Conservation (phyloP, 2,888 invertebrate species). For the Drosophila tripunctata region DNA sequence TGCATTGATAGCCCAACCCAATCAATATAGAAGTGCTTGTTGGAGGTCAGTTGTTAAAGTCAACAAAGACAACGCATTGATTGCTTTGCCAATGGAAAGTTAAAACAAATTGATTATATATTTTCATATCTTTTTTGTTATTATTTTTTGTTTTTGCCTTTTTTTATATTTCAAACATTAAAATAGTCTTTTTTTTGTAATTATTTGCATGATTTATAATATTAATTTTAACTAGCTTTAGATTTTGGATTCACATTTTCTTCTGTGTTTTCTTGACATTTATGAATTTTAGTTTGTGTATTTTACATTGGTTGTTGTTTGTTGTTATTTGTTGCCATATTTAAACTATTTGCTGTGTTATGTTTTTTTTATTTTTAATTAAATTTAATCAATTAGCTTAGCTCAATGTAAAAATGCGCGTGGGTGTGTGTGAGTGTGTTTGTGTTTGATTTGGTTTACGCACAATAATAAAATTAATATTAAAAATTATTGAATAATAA, state of each 20-base stretch:
- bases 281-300: constrained; percentile 65
- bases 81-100: constrained; percentile 48
- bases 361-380: constrained; percentile 41
- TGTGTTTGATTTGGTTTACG: constrained; percentile 42
- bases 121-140: constrained; percentile 27
- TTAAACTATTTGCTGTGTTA: constrained; percentile 44
- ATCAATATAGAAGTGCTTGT: constrained; percentile 77
- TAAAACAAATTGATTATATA: constrained; percentile 53
- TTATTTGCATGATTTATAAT: constrained; percentile 68
- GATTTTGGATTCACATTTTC: constrained; percentile 61
- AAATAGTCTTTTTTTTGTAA: constrained; percentile 64
- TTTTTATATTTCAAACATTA: constrained; percentile 81
- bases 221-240: constrained; percentile 78
- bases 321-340: constrained; percentile 39
- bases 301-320: constrained; percentile 64
- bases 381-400: constrained; percentile 77
- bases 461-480: constrained; percentile 75
- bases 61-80: constrained; percentile 55
- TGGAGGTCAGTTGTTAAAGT: constrained; percentile 81
- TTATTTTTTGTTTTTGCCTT: too few relatives aligned
- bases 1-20: constrained; percentile 53
- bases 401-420: constrained; percentile 75
- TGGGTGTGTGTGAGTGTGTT: constrained; percentile 39
- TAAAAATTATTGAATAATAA: constrained; percentile 82
- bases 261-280: constrained; percentile 59